Conservation (phyloP, 2,797 vertebrate species). For the Coregonus sp. region DNA sequence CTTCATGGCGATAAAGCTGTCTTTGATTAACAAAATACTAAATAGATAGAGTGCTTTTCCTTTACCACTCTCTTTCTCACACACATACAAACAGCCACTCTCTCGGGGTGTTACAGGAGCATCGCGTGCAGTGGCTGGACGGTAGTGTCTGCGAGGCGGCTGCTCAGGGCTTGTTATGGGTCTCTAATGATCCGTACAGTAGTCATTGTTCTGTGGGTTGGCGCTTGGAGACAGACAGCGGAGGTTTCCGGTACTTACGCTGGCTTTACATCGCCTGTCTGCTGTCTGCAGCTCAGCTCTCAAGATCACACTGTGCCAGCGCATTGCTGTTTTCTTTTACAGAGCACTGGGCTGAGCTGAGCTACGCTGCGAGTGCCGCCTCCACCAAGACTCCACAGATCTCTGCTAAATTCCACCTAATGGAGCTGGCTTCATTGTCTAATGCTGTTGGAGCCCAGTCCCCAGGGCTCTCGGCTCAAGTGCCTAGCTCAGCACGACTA, state of each 20-base stretch:
- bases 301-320: constrained; percentile 34
- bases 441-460: constrained; percentile 18
- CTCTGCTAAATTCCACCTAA: constrained; percentile 56
- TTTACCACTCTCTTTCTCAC: neutral
- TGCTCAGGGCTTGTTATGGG: constrained; percentile 9
- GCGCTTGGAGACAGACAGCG: constrained; percentile 22
- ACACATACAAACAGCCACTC: no score
- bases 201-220: constrained; percentile 35
- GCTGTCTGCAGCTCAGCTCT: constrained; percentile 13
- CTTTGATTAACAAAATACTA: neutral
- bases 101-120: neutral
- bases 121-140: neutral
- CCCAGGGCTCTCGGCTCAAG: constrained; percentile 16
- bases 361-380: constrained; percentile 27
- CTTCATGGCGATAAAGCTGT: no score
- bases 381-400: constrained; percentile 52
- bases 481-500: constrained; percentile 25
- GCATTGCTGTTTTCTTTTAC: constrained; percentile 60
- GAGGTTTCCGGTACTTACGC: constrained; percentile 25
- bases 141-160: constrained; percentile 1
- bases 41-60: neutral
- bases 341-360: constrained; percentile 34
- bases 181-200: constrained; percentile 21
- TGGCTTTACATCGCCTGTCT: constrained; percentile 24
- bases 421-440: constrained; percentile 52